Conservation (phyloP, 2,888 invertebrate genomes). For the Hirtodrosophila confusa region DNA sequence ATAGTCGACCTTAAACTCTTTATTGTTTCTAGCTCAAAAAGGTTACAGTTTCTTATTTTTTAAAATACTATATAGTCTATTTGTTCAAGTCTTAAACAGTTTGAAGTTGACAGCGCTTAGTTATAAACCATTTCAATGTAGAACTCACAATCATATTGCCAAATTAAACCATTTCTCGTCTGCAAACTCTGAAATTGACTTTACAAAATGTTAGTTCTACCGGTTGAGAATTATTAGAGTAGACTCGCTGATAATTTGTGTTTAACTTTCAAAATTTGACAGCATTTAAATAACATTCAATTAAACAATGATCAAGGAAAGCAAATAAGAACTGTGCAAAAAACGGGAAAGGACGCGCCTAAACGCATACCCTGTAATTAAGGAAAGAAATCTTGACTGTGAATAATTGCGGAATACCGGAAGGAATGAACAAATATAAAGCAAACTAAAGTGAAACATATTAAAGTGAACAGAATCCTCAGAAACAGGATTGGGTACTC, state of each 20-base stretch:
- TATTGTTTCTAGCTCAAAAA: constrained; percentile 11
- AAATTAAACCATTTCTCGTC: no score
- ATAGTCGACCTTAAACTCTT: constrained; percentile 62
- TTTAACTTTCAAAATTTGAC: constrained; percentile 33
- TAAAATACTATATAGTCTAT: background rate
- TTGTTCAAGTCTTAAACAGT: background rate
- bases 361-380: constrained; percentile 16
- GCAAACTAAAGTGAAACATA: no score
- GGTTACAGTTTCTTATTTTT: constrained; percentile 9
- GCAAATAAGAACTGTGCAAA: constrained; percentile 11
- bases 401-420: no score
- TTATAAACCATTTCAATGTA: no score
- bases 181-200: no score
- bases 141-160: no score
- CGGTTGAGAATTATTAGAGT: constrained; percentile 37
- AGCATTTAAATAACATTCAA: constrained; percentile 35
- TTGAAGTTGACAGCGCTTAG: no score
- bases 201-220: constrained; percentile 14
- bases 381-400: no score
- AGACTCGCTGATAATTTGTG: constrained; percentile 5
- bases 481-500: no score
- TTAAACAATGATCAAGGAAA: constrained; percentile 20
- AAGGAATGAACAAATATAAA: no score
- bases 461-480: no score
- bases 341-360: background rate